Evolutionary conservation across 1,140 invertebrate species (phyloP).

Genomic region (Diabrotica undecimpunctata): DNA sequence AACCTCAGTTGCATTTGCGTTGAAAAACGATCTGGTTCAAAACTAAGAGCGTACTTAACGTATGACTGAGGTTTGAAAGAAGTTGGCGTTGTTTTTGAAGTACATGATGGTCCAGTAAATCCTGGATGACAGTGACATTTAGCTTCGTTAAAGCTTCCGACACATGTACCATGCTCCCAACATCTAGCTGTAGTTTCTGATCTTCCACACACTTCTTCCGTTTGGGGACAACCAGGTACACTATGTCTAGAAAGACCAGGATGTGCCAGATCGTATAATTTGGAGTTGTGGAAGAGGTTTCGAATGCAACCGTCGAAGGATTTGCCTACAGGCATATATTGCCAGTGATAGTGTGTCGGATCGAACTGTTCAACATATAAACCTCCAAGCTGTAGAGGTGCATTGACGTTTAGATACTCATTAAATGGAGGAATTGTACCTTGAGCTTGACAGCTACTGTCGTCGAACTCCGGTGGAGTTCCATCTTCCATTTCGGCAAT

Average conservation of each 20-base stretch:
- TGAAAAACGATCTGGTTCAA: slow-evolving; percentile 87
- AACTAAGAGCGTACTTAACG: slow-evolving; percentile 91
- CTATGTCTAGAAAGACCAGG: slow-evolving; percentile 81
- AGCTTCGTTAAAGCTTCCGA: slow-evolving; percentile 84
- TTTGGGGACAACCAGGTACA: slow-evolving; percentile 82
- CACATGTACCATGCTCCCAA: slow-evolving; percentile 89
- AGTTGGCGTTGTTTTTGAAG: slow-evolving; percentile 76
- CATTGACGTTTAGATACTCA: slow-evolving; percentile 94
- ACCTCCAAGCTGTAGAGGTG: slow-evolving; percentile 90
- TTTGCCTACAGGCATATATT: slow-evolving; percentile 80
- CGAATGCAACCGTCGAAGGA: slow-evolving; percentile 93
- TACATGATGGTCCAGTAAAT: slow-evolving; percentile 84
- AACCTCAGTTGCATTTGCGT: slow-evolving; percentile 91
- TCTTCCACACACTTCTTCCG: slow-evolving; percentile 82
- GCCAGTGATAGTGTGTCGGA: slow-evolving; percentile 79
- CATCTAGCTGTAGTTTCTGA: slow-evolving; percentile 77
- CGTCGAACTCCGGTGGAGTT: slow-evolving; percentile 79
- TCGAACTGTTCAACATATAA: slow-evolving; percentile 82
- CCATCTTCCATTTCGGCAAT: slow-evolving; percentile 86
- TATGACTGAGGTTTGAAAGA: slow-evolving; percentile 91
- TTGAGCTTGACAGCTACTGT: slow-evolving; percentile 80
- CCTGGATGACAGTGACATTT: slow-evolving; percentile 90
- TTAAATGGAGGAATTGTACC: slow-evolving; percentile 91
- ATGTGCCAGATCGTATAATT: slow-evolving; percentile 88
- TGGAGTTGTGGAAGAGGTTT: slow-evolving; percentile 93